Evolutionary conservation across 2,113 vertebrate genomes (phyloP), one percentile per base, ranked within the genome.

Genomic region (Podarcis cretensis): DNA sequence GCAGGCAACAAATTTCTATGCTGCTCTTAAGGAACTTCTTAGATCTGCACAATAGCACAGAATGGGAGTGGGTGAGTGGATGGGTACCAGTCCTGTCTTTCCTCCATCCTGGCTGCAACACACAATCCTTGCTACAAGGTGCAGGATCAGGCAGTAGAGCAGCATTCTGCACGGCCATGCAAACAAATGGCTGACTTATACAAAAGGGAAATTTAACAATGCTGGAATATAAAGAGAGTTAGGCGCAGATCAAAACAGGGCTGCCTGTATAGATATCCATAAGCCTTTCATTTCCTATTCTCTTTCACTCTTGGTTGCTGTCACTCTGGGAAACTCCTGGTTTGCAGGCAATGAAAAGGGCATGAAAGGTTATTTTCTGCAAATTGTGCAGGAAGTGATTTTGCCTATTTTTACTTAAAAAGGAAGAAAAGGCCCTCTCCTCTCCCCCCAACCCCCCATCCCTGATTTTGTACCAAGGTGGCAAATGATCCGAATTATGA

Each of bases 281-380:
- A 5, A 4, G 85, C 1, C 76, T 92, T 89, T 93, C 68, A 91
- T 94, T 94, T 92, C n/a, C 83, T 91, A 93, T 95, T 95, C 93
- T 90, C 91, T 95, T 95, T 94, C 69, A 94, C 92, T 87, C 69
- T 54, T 92, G 18, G 84, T 32, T 89, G 85, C 23, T 92, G 90
- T 90, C 86, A 76, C 92, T 95, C 91, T 95, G 93, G 94, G 81
- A 95, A 81, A 92, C 87, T 87, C 48, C 74, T 59, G 76, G 87
- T 92, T 94, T 92, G 69, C 74, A 90, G 89, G 93, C 91, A 90
- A 87, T 91, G 92, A 92, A 91, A 93, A 92, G 89, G 74, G 71
- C 48, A 87, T 30, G 69, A 91, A 85, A 75, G 90, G 83, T 84
- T 95, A 93, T 90, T 95, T 94, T 95, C 86, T 91, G 85, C 90